Evolutionary conservation across 1,140 invertebrate genomes (phyloP).

Genomic region (Drosophila rufa): DNA sequence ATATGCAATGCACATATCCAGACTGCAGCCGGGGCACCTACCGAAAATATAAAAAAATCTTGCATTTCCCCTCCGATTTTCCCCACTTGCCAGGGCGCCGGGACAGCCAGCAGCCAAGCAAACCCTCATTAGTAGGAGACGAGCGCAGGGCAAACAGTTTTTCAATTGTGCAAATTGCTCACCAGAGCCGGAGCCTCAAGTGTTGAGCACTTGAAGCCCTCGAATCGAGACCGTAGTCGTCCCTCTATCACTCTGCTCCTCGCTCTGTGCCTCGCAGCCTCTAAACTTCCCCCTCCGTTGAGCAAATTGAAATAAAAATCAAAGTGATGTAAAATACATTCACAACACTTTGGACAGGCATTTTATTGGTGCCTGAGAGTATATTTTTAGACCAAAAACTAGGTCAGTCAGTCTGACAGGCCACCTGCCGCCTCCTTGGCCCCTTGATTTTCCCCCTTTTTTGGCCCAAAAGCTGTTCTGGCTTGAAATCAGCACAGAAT

Average conservation of each 20-base stretch:
- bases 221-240: conserved; percentile 19
- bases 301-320: conserved; percentile 52
- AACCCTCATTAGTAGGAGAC: conserved; percentile 38
- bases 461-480: conserved; percentile 1
- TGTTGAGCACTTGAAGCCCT: conserved; percentile 41
- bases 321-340: conserved; percentile 53
- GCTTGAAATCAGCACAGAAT: conserved; percentile 45
- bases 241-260: background rate
- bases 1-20: conserved; percentile 25
- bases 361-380: conserved; percentile 44
- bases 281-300: conserved; percentile 9
- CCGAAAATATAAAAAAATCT: conserved; percentile 38
- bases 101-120: background rate
- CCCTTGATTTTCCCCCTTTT: conserved; percentile 5
- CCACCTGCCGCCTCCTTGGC: conserved; percentile 30
- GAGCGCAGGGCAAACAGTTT: conserved; percentile 49
- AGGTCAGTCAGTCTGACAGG: conserved; percentile 49
- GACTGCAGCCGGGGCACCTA: conserved; percentile 9
- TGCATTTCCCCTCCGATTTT: conserved; percentile 14
- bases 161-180: conserved; percentile 57
- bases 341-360: conserved; percentile 47
- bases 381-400: conserved; percentile 45
- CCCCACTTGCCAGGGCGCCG: conserved; percentile 2
- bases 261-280: background rate
- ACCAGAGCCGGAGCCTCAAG: conserved; percentile 46